These are phyloP conservation scores for Stegostoma tigrinum DNA, from an alignment of 2,113 vertebrate species.

Conservation along the genomic window DNA sequence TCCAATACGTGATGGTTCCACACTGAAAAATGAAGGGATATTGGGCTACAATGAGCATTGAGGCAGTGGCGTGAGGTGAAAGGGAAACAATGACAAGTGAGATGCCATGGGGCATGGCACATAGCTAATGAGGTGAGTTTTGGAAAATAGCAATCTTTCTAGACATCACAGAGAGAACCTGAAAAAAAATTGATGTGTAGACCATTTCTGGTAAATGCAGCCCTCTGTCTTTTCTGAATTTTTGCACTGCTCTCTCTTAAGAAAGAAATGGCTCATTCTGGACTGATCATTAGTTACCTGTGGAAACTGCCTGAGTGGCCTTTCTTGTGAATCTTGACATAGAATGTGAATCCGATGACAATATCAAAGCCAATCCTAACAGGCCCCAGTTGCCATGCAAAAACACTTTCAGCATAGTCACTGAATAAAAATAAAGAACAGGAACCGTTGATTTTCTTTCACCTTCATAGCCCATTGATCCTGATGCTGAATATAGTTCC, in stretches of 20 bases:
- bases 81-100: too few relatives aligned
- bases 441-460: neutral
- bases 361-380: neutral
- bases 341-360: neutral
- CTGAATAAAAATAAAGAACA: neutral
- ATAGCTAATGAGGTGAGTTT: too few relatives aligned
- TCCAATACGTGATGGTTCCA: too few relatives aligned
- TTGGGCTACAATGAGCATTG: too few relatives aligned
- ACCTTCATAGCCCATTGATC: neutral
- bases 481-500: neutral
- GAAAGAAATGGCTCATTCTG: neutral
- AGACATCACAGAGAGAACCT: too few relatives aligned
- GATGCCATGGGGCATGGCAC: too few relatives aligned
- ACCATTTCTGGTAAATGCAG: too few relatives aligned
- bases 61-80: too few relatives aligned
- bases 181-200: neutral
- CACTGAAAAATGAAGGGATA: too few relatives aligned
- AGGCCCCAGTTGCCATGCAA: neutral
- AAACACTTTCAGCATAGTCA: neutral
- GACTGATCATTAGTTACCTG: neutral
- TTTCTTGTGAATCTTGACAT: neutral
- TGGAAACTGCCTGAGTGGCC: neutral
- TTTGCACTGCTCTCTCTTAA: neutral
- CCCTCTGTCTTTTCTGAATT: neutral
- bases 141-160: too few relatives aligned